Percentiles rank a stretch among this genome's conserved stretches.
phyloP scores from a whole-genome alignment of 1,140 invertebrate species.

The Sycophaga agraensis region DNA sequence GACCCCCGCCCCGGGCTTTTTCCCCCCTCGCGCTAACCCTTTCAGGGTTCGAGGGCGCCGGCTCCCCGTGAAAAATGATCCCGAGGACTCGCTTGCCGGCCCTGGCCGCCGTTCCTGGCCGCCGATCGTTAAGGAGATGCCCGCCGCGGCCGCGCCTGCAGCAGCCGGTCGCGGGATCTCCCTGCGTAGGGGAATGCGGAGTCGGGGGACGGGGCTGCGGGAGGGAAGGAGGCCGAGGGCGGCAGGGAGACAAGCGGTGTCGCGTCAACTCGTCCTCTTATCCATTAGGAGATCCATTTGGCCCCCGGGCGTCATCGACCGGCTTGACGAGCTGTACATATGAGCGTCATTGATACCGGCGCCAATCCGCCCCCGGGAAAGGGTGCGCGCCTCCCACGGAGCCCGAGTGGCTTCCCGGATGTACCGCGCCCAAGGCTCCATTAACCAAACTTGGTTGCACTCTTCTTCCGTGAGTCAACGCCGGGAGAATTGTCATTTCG shows the following conservation, averaged over 20 bases:
- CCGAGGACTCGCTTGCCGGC: no score
- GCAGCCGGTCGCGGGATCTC: no score
- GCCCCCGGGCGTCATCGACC: slow-evolving; percentile 31
- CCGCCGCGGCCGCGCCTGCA: no score
- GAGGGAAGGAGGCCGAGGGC: no score
- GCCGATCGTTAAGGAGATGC: no score
- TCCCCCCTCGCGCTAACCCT: slow-evolving; percentile 37
- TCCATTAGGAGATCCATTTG: slow-evolving; percentile 51
- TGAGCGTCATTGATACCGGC: slow-evolving; percentile 35
- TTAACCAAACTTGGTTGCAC: slow-evolving; percentile 21
- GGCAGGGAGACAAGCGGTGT: slow-evolving; percentile 22
- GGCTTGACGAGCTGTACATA: slow-evolving; percentile 44
- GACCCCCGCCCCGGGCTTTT: neutral
- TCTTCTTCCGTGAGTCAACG: neutral
- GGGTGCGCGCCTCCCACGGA: neutral
- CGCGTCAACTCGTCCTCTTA: slow-evolving; percentile 43
- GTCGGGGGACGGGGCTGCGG: no score
- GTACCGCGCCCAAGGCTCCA: neutral
- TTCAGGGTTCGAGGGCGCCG: no score
- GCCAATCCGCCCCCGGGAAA: neutral
- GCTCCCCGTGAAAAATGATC: no score
- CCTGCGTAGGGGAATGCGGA: no score
- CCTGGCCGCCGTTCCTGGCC: no score
- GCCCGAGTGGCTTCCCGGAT: slow-evolving; percentile 32
- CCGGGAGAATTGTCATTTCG: no score